phyloP scores from a whole-genome alignment of 2,888 invertebrate species.

The Muschampia plurimacula region DNA sequence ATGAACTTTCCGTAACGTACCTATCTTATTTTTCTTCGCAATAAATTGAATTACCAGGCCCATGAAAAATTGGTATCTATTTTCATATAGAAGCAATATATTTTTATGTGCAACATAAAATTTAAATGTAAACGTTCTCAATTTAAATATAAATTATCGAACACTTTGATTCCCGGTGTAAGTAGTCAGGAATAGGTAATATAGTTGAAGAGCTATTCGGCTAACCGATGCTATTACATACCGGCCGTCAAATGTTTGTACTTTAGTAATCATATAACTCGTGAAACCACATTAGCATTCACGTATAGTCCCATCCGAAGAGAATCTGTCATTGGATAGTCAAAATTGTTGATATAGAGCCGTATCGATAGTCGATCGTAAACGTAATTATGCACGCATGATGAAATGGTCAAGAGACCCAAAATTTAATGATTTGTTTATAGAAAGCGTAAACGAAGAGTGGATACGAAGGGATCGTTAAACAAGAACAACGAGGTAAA shows the following conservation, averaged over 20 bases:
- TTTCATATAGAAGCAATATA: conserved; percentile 43
- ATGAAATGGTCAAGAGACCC: conserved; percentile 27
- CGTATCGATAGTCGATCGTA: conserved; percentile 27
- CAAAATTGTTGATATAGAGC: conserved; percentile 15
- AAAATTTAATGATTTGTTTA: conserved; percentile 50
- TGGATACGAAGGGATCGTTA: conserved; percentile 52
- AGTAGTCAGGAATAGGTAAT: conserved; percentile 23
- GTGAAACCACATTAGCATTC: conserved; percentile 33
- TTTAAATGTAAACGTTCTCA: conserved; percentile 54
- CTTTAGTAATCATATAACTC: conserved; percentile 33
- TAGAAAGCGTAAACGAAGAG: conserved; percentile 51
- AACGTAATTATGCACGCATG: conserved; percentile 32
- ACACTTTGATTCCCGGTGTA: conserved; percentile 40
- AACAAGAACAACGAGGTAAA: conserved; percentile 59
- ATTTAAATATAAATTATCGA: conserved; percentile 59
- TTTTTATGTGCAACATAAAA: conserved; percentile 60
- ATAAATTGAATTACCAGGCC: conserved; percentile 1
- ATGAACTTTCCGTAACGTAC: neutral
- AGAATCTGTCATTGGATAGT: conserved; percentile 30
- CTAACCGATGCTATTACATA: conserved; percentile 27
- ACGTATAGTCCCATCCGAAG: conserved; percentile 21
- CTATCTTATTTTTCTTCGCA: no score
- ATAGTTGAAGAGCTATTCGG: conserved; percentile 28
- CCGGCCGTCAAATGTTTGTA: conserved; percentile 27
- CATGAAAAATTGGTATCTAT: conserved; percentile 5